Conservation (phyloP, 2,113 vertebrate species). For the Odontesthes bonariensis region DNA sequence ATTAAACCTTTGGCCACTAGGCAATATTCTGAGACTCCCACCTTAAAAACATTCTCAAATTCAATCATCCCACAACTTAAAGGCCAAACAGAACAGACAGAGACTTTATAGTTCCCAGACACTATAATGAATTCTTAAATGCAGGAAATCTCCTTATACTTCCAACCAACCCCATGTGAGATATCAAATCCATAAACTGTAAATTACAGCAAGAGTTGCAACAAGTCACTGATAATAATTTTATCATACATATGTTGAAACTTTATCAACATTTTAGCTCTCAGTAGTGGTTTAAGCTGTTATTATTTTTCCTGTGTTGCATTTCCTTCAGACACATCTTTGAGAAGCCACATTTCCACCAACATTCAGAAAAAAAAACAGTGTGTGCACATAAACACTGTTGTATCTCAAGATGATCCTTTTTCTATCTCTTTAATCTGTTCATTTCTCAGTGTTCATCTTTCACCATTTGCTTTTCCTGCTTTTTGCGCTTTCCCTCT, state of each 20-base stretch:
- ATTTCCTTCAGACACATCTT: conserved; percentile 29
- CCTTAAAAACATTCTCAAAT: too few relatives aligned
- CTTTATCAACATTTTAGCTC: background rate
- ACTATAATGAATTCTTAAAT: too few relatives aligned
- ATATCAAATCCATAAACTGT: background rate
- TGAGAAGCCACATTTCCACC: conserved; percentile 50
- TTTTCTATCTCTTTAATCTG: conserved; percentile 62
- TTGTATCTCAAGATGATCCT: conserved; percentile 51
- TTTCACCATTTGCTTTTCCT: conserved; percentile 61
- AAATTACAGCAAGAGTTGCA: background rate
- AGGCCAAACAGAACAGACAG: too few relatives aligned
- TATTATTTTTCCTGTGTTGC: background rate
- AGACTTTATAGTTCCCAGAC: too few relatives aligned
- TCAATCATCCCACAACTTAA: too few relatives aligned
- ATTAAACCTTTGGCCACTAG: too few relatives aligned
- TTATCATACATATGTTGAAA: too few relatives aligned
- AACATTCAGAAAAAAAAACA: conserved; percentile 23
- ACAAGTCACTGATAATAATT: background rate
- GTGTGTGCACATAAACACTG: conserved; percentile 15
- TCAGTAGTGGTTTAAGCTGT: background rate
- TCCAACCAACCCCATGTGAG: too few relatives aligned
- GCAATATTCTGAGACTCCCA: too few relatives aligned
- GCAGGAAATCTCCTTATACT: too few relatives aligned
- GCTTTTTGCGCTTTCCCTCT: conserved; percentile 49
- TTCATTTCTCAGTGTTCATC: conserved; percentile 61